These are phyloP conservation scores for Vicugna pacos DNA, from an alignment of 2,113 vertebrate species.

Conservation along the genomic window DNA sequence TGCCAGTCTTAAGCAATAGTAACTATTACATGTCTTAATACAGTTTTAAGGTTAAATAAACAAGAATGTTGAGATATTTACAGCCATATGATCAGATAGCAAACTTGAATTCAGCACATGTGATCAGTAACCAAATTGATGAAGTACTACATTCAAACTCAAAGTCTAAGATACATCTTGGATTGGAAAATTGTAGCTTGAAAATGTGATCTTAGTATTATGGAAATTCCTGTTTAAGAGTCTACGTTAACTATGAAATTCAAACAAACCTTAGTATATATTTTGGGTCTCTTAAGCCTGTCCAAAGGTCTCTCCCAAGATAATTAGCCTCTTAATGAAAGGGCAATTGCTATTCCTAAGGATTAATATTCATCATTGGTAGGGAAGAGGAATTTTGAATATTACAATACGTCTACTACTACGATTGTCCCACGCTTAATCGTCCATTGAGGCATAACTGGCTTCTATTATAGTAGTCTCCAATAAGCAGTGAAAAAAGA, in stretches of 20 bases:
- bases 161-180: background rate
- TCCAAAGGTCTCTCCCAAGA: background rate
- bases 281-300: background rate
- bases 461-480: background rate
- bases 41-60: background rate
- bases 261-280: background rate
- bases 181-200: background rate
- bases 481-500: background rate
- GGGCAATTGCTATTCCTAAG: background rate
- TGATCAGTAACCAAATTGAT: background rate
- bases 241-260: background rate
- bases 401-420: background rate
- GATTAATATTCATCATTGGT: background rate
- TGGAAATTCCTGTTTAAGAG: background rate
- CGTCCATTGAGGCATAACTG: background rate
- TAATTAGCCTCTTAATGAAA: background rate
- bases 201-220: background rate
- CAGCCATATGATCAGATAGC: background rate
- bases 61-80: background rate
- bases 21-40: background rate
- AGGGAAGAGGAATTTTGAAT: background rate
- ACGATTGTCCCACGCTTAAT: background rate
- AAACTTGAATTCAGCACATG: background rate
- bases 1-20: background rate
- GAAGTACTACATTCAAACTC: background rate